Evolutionary conservation across 2,888 invertebrate genomes (phyloP).

Genomic region (Erebia ligea): DNA sequence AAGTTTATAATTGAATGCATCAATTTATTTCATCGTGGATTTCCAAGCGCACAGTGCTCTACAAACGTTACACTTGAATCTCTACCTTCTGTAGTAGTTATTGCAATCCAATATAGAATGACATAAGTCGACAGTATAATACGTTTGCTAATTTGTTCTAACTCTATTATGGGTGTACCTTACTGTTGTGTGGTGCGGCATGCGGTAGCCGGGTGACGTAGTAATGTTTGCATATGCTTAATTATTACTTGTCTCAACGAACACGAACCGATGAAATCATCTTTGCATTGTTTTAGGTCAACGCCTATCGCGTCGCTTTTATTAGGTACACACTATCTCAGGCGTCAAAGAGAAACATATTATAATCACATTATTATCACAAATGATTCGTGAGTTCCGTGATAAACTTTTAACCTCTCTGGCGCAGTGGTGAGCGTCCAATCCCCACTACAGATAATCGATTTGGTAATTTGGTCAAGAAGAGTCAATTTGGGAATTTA

Average conservation of each 20-base stretch:
- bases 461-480: too few species aligned
- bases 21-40: slow-evolving; percentile 48
- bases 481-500: too few species aligned
- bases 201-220: slow-evolving; percentile 67
- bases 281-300: slow-evolving; percentile 48
- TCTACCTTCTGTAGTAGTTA: slow-evolving; percentile 19
- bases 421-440: too few species aligned
- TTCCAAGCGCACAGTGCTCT: slow-evolving; percentile 53
- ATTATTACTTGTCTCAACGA: slow-evolving; percentile 55
- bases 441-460: too few species aligned
- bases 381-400: neutral
- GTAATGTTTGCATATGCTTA: slow-evolving; percentile 66
- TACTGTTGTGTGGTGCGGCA: slow-evolving; percentile 57
- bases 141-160: slow-evolving; percentile 50
- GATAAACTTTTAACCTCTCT: neutral
- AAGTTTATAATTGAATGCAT: slow-evolving; percentile 53
- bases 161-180: slow-evolving; percentile 80
- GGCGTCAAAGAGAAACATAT: neutral
- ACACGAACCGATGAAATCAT: slow-evolving; percentile 62
- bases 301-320: slow-evolving; percentile 20
- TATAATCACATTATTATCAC: neutral
- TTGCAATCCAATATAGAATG: slow-evolving; percentile 46
- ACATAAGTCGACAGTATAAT: slow-evolving; percentile 40
- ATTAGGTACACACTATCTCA: neutral
- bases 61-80: slow-evolving; percentile 41